Base-by-base conservation (phyloP, 2,797 vertebrate genomes). In the Danio kyathit region DNA sequence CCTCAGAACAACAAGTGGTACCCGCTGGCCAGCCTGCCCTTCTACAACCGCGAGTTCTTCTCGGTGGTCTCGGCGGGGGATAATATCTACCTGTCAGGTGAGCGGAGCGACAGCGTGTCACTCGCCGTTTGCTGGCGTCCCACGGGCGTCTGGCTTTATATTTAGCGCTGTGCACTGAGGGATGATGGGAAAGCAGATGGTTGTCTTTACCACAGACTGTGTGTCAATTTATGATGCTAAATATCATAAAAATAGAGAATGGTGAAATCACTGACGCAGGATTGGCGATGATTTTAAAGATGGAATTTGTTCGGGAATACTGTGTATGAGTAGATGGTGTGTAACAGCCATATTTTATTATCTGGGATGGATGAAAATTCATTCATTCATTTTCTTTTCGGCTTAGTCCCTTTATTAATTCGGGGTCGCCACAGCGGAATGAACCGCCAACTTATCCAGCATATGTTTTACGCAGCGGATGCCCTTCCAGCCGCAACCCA, bases 1-100 rank as follows among this genome's bases (percentile, higher is more conserved):
- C 98, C 98, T 2, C 97, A 99, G 94, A 99, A 95, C 94, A 96
- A 96, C 92, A 98, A 98, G 91, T 99, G 98, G 98, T 99, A 98
- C 88, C 98, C 98, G 0, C 88, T 99, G 90, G 98, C 98, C 91
- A 98, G 97, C 88, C 92, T 99, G 90, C 98, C 98, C 69, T 99
- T 99, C 93, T 99, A 99, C 9, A 97, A 99, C 88, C 94, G 98
- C 2, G 98, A 99, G 92, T 99, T 99, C 92, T 99, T 99, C 95
- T 98, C 96, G 0, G 97, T 98, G 85, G 96, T 99, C 90, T 99
- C 98, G 0, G 97, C 97, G 0, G 98, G 97, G 80, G 98, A 99
- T 95, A 99, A 99, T 93, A 97, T 99, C 93, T 99, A 97, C 95
- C 95, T 99, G 91, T 98, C 82, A 96, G 98, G 98, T 81, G 64